A percentile compares a stretch with the other conserved stretches of the same genome.
phyloP scores from a whole-genome alignment of 2,113 vertebrate genomes.

The Syrmaticus mikado region DNA sequence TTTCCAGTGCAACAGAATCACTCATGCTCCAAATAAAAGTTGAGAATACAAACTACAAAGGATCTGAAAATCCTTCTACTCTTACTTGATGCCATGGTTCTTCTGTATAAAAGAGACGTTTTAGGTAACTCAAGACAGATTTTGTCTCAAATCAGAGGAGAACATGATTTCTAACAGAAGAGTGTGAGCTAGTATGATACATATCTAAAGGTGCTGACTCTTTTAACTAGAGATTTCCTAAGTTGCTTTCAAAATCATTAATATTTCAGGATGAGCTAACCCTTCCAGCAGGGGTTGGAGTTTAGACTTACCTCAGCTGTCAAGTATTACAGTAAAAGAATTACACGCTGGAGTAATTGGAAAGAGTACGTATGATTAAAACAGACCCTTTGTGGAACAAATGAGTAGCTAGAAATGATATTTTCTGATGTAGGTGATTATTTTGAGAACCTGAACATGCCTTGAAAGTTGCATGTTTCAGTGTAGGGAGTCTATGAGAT shows the following conservation, averaged over 20 bases:
- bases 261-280: background rate
- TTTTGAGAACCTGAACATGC: background rate
- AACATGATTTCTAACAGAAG: background rate
- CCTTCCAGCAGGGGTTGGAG: background rate
- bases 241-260: background rate
- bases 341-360: background rate
- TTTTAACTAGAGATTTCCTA: background rate
- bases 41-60: accelerated
- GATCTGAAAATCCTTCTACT: background rate
- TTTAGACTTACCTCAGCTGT: background rate
- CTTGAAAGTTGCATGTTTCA: background rate
- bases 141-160: background rate
- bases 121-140: background rate
- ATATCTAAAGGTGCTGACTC: background rate
- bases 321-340: background rate
- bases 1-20: background rate
- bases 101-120: background rate
- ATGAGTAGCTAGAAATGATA: background rate
- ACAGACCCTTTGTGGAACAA: background rate
- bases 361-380: background rate
- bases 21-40: background rate
- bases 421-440: background rate
- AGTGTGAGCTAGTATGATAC: accelerated
- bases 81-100: background rate
- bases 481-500: background rate